Percentiles rank a stretch among this genome's conserved stretches.
These are phyloP conservation scores for Hirudo medicinalis DNA, from an alignment of 1,140 invertebrate species.

Conservation along the genomic window DNA sequence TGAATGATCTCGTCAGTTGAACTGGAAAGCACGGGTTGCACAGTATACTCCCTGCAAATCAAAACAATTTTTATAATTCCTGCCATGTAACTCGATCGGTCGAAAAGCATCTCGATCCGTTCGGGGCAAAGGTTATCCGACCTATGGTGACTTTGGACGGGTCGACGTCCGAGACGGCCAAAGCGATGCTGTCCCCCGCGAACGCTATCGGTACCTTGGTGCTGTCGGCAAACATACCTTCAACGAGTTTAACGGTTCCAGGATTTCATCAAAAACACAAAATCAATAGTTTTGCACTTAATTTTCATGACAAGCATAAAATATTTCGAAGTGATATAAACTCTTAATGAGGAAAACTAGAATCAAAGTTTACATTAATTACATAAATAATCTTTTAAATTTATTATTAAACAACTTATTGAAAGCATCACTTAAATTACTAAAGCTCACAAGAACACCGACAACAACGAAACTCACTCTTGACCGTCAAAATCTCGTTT, in stretches of 20 bases:
- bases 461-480: constrained; percentile 28
- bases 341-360: no score
- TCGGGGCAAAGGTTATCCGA: constrained; percentile 24
- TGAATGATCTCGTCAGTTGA: constrained; percentile 62
- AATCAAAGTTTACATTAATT: no score
- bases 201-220: constrained; percentile 57
- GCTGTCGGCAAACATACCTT: background rate
- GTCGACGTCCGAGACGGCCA: constrained; percentile 62
- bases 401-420: no score
- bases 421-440: no score
- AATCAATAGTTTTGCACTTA: no score
- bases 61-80: constrained; percentile 1
- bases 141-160: constrained; percentile 64
- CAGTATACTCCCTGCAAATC: constrained; percentile 47
- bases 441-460: background rate
- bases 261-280: no score
- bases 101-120: no score
- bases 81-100: background rate
- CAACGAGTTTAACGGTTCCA: background rate
- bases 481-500: constrained; percentile 33
- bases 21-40: constrained; percentile 67
- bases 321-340: no score
- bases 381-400: no score
- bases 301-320: no score
- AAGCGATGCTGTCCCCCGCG: constrained; percentile 78